Conservation (phyloP, 2,888 invertebrate species). For the Biston stratarius region DNA sequence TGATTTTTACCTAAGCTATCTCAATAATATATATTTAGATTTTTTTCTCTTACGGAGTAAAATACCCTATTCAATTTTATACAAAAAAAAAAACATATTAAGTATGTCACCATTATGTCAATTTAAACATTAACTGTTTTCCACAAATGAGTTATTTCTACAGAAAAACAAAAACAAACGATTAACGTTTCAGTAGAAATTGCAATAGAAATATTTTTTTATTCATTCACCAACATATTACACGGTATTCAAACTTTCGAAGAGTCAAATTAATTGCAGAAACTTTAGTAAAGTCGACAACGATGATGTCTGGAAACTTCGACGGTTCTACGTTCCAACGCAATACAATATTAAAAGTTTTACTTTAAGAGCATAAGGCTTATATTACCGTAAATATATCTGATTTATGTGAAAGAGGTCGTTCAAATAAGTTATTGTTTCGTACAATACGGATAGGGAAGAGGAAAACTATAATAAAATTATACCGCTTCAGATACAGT, state of each 20-base stretch:
- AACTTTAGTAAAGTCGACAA: conserved; percentile 25
- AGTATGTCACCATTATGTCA: too few species aligned
- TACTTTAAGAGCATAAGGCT: conserved; percentile 6
- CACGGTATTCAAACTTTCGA: conserved; percentile 20
- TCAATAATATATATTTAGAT: too few species aligned
- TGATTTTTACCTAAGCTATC: too few species aligned
- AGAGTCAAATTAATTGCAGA: conserved; percentile 23
- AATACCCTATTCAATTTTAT: too few species aligned
- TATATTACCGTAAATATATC: conserved; percentile 11
- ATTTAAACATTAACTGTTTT: too few species aligned
- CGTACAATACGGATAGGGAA: conserved; percentile 33
- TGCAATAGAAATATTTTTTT: conserved; percentile 3
- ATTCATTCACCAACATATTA: conserved; percentile 4
- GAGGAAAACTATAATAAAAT: conserved; percentile 41
- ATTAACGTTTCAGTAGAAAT: background rate
- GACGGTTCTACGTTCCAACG: conserved; percentile 4
- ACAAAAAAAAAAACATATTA: too few species aligned
- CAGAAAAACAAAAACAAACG: too few species aligned
- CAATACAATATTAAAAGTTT: background rate
- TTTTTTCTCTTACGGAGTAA: too few species aligned
- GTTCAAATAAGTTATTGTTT: conserved; percentile 34
- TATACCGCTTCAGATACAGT: conserved; percentile 33
- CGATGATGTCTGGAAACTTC: conserved; percentile 12
- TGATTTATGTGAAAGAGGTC: conserved; percentile 27
- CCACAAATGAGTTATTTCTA: too few species aligned